Base-by-base conservation (phyloP, 2,888 invertebrate species). In the Drosophila lacicola region DNA sequence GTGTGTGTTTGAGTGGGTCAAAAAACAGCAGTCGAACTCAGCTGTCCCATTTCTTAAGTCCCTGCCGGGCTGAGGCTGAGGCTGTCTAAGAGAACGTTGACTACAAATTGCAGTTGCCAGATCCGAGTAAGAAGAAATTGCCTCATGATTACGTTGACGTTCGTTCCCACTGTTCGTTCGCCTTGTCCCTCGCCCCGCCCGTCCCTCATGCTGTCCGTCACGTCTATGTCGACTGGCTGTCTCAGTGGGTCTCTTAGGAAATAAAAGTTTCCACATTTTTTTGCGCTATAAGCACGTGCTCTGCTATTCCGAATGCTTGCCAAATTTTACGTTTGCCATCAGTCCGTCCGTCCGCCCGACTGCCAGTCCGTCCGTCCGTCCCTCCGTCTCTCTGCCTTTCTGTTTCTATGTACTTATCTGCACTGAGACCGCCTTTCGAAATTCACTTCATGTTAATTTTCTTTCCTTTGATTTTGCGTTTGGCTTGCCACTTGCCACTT, bases 371-470 rank as follows among this genome's bases (percentile, higher is more conserved):
- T 14, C 66, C 4, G 42, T 10, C 60, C 4, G 17, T 34, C 36
- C 21, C 0, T 46, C 54, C n/a, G 61, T 49, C 70, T 37, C 37
- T 37, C 34, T 5, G 44, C 47, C 72, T 45, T 50, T 56, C 41
- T n/a, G 49, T 51, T 66, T 74, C 70, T 70, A 56, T 74, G 71
- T 70, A 75, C 74, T 74, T 75, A 74, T 51, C 70, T 70, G 75
- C 75, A 74, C 45, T 56, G 56, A 55, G 66, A 37, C 63, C 62
- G 78, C 77, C 70, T 74, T 82, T 77, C 75, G 86, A 82, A 82
- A 83, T 78, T 80, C 82, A 76, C 83, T 78, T 85, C 86, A 83
- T 85, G 82, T 86, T 83, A 82, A 83, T 83, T 85, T 82, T 74
- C 78, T 78, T 82, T 78, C 76, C 86, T 86, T 85, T 86, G 83